Evolutionary conservation across 1,140 invertebrate species (phyloP), one percentile per base, ranked within the genome.

Genomic region (Drosophila tropicalis): DNA sequence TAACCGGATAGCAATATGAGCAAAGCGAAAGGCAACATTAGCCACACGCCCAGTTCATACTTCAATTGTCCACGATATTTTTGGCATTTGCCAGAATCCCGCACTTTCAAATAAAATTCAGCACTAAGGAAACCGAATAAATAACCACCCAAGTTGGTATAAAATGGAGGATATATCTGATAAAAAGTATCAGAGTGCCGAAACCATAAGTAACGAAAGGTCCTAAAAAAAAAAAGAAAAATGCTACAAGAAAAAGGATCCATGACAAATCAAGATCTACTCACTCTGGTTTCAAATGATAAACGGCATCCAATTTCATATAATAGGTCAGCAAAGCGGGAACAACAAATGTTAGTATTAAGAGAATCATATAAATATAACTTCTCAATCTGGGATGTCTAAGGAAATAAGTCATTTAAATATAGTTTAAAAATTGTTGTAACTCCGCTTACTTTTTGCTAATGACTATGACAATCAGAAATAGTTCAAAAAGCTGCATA

Each of bases 401-500:
- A 61, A 73, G 29, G 5, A 76, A 77, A 17, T 9, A 3, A 4
- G 17, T 17, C 44, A 39, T 62, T 13, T 39, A 39, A 39, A 12
- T 13, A 29, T 7, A 3, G 54, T 1, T 10, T 5, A 1, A 22
- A 5, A 17, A 29, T 12, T 25, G 2, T 13, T n/a, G 29, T 25
- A 9, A 39, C 1, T 5, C 2, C 19, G 15, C 72, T 57, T 57
- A 90, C 81, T 84, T 81, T 25, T 81, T 87, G 13, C 83, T 90
- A 13, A 92, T 56, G 69, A 94, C 90, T 12, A 93, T 83, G 66
- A 93, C 91, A 0, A 95, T 86, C 12, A 95, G 93, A 1, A 94
- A 94, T 3, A 95, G 76, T 74, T 94, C 93, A 64, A 95, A 94
- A 17, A 96, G 93, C 82, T 96, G 95, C 93, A 95, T 95, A 79